Evolutionary conservation across 35 echinoderm and acorn worm genomes (phyloP).

Genomic region (Strongylocentrotus purpuratus): DNA sequence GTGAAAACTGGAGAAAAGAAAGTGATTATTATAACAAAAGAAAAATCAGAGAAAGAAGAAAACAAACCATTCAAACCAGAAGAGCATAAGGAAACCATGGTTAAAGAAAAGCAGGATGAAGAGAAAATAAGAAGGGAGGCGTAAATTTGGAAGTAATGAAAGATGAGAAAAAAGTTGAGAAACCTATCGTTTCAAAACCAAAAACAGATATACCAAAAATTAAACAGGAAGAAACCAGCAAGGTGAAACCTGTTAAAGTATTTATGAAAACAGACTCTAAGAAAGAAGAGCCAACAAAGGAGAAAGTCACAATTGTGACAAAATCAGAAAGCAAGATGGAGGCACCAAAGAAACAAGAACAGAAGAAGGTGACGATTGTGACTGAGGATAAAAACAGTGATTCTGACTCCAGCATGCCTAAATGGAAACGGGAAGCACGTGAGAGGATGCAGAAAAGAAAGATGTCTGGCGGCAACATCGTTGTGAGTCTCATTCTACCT

Average conservation of each 20-base stretch:
- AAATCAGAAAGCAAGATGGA: conserved; percentile 24
- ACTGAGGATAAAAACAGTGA: conserved; percentile 43
- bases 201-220: conserved; percentile 13
- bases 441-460: conserved; percentile 36
- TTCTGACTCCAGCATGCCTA: neutral
- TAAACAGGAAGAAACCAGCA: neutral
- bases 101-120: conserved; percentile 2
- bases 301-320: conserved; percentile 10
- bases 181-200: conserved; percentile 28
- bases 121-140: neutral
- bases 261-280: neutral
- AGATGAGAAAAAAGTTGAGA: neutral
- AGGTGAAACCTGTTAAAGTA: neutral
- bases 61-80: conserved; percentile 7
- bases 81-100: neutral
- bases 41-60: conserved; percentile 8
- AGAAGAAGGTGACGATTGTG: conserved; percentile 26
- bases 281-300: neutral
- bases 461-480: neutral
- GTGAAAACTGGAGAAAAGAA: conserved; percentile 27
- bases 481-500: conserved; percentile 32
- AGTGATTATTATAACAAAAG: neutral
- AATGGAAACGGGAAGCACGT: conserved; percentile 28
- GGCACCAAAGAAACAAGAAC: neutral
- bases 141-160: neutral